Conservation (phyloP, 37 sponge, comb jelly and placozoan genomes). For the Cliona cf. orientalis region DNA sequence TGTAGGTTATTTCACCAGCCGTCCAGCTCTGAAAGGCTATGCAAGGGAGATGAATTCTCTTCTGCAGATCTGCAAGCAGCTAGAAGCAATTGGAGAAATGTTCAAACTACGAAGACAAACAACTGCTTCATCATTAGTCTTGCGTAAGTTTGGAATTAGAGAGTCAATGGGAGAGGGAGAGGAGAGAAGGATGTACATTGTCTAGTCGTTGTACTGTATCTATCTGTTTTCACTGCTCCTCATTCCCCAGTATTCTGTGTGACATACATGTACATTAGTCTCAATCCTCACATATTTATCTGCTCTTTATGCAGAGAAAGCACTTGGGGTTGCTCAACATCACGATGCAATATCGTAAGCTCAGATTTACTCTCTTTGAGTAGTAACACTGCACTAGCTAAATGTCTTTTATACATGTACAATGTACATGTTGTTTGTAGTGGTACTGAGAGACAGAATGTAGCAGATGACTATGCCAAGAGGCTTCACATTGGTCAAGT, state of each 20-base stretch:
- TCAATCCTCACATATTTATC: not conserved
- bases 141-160: no score
- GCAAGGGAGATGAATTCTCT: constrained; percentile 72
- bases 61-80: constrained; percentile 87
- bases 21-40: constrained; percentile 94
- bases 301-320: constrained; percentile 27
- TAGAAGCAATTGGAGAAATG: constrained; percentile 55
- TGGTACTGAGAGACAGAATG: constrained; percentile 90
- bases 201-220: no score
- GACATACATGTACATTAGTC: no score
- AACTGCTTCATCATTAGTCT: no score
- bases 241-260: no score
- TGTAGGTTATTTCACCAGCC: constrained; percentile 91
- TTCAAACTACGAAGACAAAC: no score
- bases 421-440: constrained; percentile 10
- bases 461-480: constrained; percentile 94
- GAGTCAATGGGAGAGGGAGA: no score
- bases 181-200: no score
- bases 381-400: no score
- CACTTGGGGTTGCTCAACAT: constrained; percentile 95
- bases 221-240: no score
- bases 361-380: no score
- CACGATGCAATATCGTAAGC: constrained; percentile 94
- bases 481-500: constrained; percentile 86
- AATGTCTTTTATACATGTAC: no score